These are phyloP conservation scores for Nicator chloris DNA, from an alignment of 2,113 vertebrate species.

Conservation along the genomic window DNA sequence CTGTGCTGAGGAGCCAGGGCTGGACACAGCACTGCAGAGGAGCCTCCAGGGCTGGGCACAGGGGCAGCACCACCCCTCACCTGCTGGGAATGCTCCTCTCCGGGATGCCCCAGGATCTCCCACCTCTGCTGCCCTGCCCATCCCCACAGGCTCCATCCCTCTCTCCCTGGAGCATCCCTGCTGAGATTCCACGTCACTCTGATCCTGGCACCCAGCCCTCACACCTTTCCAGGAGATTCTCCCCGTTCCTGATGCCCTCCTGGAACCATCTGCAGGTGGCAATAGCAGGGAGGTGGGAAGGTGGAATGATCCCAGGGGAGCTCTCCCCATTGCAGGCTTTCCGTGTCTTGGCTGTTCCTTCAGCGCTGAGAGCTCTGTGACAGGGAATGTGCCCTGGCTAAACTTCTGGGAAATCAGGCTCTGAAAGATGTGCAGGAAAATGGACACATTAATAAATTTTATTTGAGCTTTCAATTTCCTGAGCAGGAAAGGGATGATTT, in stretches of 20 bases:
- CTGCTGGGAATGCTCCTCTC: background rate
- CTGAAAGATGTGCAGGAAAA: background rate
- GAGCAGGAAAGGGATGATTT: background rate
- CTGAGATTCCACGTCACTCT: rapidly evolving
- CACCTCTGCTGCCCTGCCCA: background rate
- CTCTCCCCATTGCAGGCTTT: background rate
- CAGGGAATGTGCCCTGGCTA: background rate
- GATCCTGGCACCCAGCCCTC: background rate
- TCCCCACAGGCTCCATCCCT: too few relatives aligned
- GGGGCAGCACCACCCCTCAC: background rate
- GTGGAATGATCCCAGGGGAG: background rate
- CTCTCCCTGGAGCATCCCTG: background rate
- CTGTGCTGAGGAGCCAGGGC: background rate
- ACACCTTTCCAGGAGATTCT: background rate
- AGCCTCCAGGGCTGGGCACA: background rate
- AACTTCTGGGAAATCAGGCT: background rate
- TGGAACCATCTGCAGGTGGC: background rate
- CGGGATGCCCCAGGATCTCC: rapidly evolving
- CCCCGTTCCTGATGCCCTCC: background rate
- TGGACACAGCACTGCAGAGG: background rate
- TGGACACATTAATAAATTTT: background rate
- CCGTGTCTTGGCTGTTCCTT: background rate
- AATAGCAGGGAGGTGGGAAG: background rate
- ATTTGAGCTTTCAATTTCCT: constrained; percentile 9
- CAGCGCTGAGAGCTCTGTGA: background rate